phyloP scores from a whole-genome alignment of 2,888 invertebrate genomes.

The Bugula neritina region DNA sequence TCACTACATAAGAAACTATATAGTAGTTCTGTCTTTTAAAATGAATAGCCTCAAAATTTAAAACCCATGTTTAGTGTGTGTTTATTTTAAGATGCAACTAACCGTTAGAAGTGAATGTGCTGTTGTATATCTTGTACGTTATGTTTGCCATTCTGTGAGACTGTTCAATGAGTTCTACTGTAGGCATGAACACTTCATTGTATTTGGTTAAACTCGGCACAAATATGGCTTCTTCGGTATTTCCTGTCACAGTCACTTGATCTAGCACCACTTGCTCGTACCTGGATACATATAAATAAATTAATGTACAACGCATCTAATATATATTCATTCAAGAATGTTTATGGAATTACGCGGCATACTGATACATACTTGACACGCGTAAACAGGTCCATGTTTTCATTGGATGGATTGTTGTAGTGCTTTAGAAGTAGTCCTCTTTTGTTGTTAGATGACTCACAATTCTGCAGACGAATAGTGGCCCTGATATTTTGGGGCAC shows the following conservation, averaged over 20 bases:
- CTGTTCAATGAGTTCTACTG: conserved; percentile 54
- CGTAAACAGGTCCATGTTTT: conserved; percentile 47
- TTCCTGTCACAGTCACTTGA: conserved; percentile 37
- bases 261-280: conserved; percentile 42
- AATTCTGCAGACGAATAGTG: conserved; percentile 30
- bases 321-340: background rate
- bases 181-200: conserved; percentile 48
- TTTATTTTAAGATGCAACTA: too few relatives aligned
- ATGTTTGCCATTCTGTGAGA: conserved; percentile 81
- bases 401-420: conserved; percentile 52
- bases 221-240: conserved; percentile 44
- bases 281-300: background rate
- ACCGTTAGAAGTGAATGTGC: conserved; percentile 78
- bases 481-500: background rate
- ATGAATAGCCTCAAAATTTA: too few relatives aligned
- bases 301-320: background rate
- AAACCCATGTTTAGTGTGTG: too few relatives aligned
- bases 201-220: conserved; percentile 52
- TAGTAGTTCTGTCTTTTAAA: too few relatives aligned
- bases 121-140: conserved; percentile 78
- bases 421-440: conserved; percentile 48
- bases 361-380: conserved; percentile 35
- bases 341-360: background rate
- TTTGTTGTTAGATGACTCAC: conserved; percentile 33
- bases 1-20: too few relatives aligned